Base-by-base conservation (phyloP, 2,888 invertebrate genomes). In the Lepidocyrtinus sp. region DNA sequence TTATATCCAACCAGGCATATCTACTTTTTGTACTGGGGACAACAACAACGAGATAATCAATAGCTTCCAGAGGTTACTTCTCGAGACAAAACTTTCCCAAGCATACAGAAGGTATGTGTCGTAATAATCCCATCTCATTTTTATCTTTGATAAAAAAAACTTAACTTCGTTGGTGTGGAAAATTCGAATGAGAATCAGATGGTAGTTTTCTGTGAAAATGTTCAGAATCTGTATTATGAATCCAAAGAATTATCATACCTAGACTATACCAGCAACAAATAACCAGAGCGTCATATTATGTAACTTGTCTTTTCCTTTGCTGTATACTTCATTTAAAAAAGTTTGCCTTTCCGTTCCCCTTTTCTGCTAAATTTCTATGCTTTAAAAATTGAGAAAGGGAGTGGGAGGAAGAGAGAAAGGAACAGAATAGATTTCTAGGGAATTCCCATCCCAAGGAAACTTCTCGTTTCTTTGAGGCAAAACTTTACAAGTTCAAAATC, bases 41-140 rank as follows among this genome's bases (percentile, higher is more conserved):
- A 62, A 36, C 59, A 62, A 62, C 62, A 63, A 36, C 62, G 62
- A 71, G 71, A 71, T 62, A 71, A 71, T 71, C 71, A 71, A 71
- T 71, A 71, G 36, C 71, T 71, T 69, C 61, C 22, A 71, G 71
- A 36, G 36, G 36, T 7, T 5, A 36, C 12, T 5, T 36, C 36
- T 36, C 36, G 36, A 36, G 36, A 36, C 5, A 36, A 36, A 36
- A 36, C 36, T 36, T 36, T 36, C 36, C 36, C 36, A 36, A 36
- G 36, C 36, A n/a, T n/a, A n/a, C n/a, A 7, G 36, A 36, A 12
- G 36, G 36, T 36, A 12, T 36, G 36, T 36, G 36, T 36, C 12
- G 36, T 36, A 36, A 36, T 36, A 36, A 36, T 36, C 36, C 36
- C 12, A 36, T 36, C 36, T 36, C 36, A 36, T 36, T 36, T 36